Evolutionary conservation across 2,797 vertebrate genomes (phyloP), one percentile per base, ranked within the genome.

Genomic region (Syngnathus rostellatus): DNA sequence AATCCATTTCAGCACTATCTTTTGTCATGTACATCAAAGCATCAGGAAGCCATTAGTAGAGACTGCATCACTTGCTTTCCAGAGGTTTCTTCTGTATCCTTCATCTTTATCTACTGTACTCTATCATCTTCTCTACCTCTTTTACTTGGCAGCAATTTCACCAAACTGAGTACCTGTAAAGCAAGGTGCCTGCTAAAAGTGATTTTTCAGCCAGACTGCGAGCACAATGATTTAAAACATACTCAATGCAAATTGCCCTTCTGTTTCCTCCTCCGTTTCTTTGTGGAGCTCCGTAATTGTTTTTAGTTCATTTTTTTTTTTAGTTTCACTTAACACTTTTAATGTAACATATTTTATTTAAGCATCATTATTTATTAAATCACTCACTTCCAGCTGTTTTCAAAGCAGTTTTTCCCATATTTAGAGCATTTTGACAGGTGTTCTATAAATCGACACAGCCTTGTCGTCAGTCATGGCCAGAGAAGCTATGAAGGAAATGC

Each of bases 161-260:
- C 62, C 37, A 12, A 7, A 67, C 64, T 43, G 31, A 60, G 65
- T 67, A 71, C 85, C 82, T 80, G 72, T 69, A 70, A 81, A 82
- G 73, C 83, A 88, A 86, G 85, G 82, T 86, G 86, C 85, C 78
- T 83, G 79, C 73, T 75, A 84, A 78, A 82, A 67, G 77, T 80
- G 80, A 83, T 81, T 80, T 81, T 77, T 80, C 72, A 83, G 62
- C 63, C 60, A 25, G 67, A 62, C 73, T 79, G 80, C 81, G 76
- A 78, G 81, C 43, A 67, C 64, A 80, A 79, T 72, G 79, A 71
- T 80, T 80, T 79, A 64, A 80, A 63, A 80, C 66, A 68, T 66
- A 58, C 67, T 68, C 55, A 12, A 43, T 72, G 74, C 78, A 81
- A 81, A 71, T 70, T 75, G 65, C 48, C 53, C 23, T 74, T 64